Base-by-base conservation (phyloP, 2,888 invertebrate species). In the Leucophenga maculata region DNA sequence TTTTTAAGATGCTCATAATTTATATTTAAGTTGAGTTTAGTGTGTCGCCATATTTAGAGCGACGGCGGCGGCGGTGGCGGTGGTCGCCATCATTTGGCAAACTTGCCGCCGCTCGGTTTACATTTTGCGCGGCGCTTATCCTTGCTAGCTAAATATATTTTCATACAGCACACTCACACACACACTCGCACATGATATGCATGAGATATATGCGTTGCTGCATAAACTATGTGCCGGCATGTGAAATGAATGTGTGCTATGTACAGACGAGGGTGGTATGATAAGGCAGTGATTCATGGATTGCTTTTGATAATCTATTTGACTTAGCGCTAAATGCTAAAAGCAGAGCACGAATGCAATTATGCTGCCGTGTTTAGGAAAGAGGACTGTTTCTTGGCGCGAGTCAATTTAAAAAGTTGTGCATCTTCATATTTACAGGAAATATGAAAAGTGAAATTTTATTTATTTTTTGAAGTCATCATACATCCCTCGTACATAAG, bases 1-100 rank as follows among this genome's bases (percentile, higher is more conserved):
- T 82, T 82, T 83, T 78, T 78, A 79, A 79, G 80, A 76, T 78
- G 78, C 83, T 83, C 80, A 82, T 86, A 85, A 85, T 85, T 85
- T 84, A 85, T 82, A 78, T 82, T 82, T 77, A 78, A 78, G 78
- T 69, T 78, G 78, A 78, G 82, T 80, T 78, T 80, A 78, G 80
- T 75, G 72, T 81, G 81, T 79, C 79, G 78, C 80, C 76, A 81
- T 75, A 71, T 76, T 72, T 75, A 76, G 70, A 74, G 69, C 70
- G 66, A 57, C 64, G 64, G 55, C 50, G 20, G 22, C 57, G 48
- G 57, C 20, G 26, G 6, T 39, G 16, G 55, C 22, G 32, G 54
- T 68, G 62, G 50, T 26, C 57, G 50, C 20, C 57, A 20, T 11
- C 22, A 13, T 6, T 50, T 50, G 50, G 50, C 18, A n/a, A 18